phyloP scores from a whole-genome alignment of 1,140 invertebrate species.

The Panagrolaimus sp. region DNA sequence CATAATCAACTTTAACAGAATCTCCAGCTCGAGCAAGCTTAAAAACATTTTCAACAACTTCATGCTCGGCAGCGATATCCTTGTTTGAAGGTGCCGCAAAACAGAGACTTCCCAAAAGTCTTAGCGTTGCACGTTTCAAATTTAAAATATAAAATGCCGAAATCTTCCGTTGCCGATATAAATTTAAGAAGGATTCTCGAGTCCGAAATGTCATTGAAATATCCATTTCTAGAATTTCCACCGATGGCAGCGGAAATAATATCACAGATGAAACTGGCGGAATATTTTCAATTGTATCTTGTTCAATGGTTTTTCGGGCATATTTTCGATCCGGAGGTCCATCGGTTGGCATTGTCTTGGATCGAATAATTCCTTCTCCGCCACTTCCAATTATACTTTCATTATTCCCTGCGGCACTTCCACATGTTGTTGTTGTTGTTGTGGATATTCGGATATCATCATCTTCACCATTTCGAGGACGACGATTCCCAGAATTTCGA shows the following conservation, averaged over 20 bases:
- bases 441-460: not conserved
- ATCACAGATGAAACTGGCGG: not conserved
- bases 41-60: not conserved
- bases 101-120: not conserved
- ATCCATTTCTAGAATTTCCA: not conserved
- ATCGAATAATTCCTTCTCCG: not conserved
- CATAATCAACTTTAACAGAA: not conserved
- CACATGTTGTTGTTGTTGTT: not conserved
- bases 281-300: conserved; percentile 7
- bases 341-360: not conserved
- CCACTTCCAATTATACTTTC: not conserved
- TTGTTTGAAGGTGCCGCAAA: not conserved
- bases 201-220: not conserved
- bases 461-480: not conserved
- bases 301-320: not conserved
- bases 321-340: conserved; percentile 7
- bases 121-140: not conserved
- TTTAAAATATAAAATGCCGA: not conserved
- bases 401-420: not conserved
- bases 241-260: not conserved
- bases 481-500: no score
- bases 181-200: not conserved
- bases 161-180: not conserved
- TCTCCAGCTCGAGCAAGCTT: not conserved
- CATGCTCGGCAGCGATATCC: conserved; percentile 5